These are phyloP conservation scores for Scaptomyza reducta DNA, from an alignment of 2,888 invertebrate species.

Conservation along the genomic window DNA sequence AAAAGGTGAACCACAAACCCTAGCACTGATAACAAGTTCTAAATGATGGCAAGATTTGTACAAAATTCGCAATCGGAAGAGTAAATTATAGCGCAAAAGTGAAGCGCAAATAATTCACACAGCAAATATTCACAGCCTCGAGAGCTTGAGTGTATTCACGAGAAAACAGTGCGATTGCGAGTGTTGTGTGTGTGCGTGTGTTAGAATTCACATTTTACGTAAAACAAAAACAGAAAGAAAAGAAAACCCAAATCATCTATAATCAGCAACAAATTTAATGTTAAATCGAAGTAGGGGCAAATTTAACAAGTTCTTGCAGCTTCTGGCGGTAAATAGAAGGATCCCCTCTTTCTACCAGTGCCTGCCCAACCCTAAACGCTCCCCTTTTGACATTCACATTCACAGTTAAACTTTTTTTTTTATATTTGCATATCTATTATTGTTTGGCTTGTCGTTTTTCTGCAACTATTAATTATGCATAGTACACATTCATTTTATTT, in stretches of 20 bases:
- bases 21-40: slow-evolving; percentile 24
- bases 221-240: slow-evolving; percentile 46
- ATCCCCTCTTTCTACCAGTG: slow-evolving; percentile 15
- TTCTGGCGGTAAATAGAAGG: slow-evolving; percentile 81
- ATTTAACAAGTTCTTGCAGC: slow-evolving; percentile 83
- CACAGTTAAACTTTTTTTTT: slow-evolving; percentile 37
- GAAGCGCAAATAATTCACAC: slow-evolving; percentile 66
- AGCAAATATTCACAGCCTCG: slow-evolving; percentile 54
- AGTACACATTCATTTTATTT: slow-evolving; percentile 71
- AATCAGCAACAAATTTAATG: slow-evolving; percentile 78
- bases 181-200: slow-evolving; percentile 61
- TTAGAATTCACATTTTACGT: slow-evolving; percentile 75
- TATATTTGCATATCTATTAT: slow-evolving; percentile 61
- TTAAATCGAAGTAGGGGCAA: slow-evolving; percentile 83
- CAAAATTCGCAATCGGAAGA: slow-evolving; percentile 37
- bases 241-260: slow-evolving; percentile 38
- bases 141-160: slow-evolving; percentile 64
- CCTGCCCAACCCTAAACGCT: slow-evolving; percentile 60
- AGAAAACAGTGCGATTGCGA: slow-evolving; percentile 66
- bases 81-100: slow-evolving; percentile 63
- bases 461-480: slow-evolving; percentile 72
- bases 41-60: slow-evolving; percentile 30
- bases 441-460: slow-evolving; percentile 58
- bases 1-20: slow-evolving; percentile 61
- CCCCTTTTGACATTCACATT: slow-evolving; percentile 52